Base-by-base conservation (phyloP, 2,888 invertebrate species). In the Epinotia ramella region DNA sequence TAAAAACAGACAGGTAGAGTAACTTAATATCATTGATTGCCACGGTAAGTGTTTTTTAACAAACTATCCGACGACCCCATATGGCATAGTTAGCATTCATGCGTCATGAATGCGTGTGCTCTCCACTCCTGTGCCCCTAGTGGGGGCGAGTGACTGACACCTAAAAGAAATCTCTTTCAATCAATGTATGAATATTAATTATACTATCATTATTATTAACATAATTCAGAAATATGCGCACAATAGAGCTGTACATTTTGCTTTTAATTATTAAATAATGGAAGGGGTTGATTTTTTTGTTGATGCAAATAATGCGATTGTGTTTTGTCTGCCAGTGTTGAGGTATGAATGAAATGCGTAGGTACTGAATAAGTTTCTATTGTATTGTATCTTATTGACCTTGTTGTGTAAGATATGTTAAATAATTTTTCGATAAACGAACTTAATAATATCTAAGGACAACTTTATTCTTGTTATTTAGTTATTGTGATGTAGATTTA, bases 121-220 rank as follows among this genome's bases (percentile, higher is more conserved):
- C n/a, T 20, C 18, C 71, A 57, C 76, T 57, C 49, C 12, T 13
- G 71, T 77, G 68, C 75, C 73, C 79, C 72, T 73, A 79, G 77
- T 83, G 75, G 86, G 87, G 84, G 79, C 66, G 79, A 77, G 83
- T 93, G 93, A 93, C 87, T 91, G 93, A 93, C 93, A 88, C 82
- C 84, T 91, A 89, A 93, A 91, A 88, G 89, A 89, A 89, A 88
- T 67, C 66, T 62, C 33, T 71, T 57, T 67, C 72, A 87, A 86
- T 88, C 86, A 86, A 86, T 86, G 89, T 84, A 88, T 91, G 91
- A 91, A 92, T 93, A 92, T 91, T 93, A 91, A 93, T 93, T 92
- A 89, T 87, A 84, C 87, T 88, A 89, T 86, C 86, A 87, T 85
- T 86, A 75, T 77, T 84, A 87, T 88, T 87, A 86, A 86, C 68